Evolutionary conservation across 2,888 invertebrate species (phyloP).

Genomic region (Augochlorella aurata): DNA sequence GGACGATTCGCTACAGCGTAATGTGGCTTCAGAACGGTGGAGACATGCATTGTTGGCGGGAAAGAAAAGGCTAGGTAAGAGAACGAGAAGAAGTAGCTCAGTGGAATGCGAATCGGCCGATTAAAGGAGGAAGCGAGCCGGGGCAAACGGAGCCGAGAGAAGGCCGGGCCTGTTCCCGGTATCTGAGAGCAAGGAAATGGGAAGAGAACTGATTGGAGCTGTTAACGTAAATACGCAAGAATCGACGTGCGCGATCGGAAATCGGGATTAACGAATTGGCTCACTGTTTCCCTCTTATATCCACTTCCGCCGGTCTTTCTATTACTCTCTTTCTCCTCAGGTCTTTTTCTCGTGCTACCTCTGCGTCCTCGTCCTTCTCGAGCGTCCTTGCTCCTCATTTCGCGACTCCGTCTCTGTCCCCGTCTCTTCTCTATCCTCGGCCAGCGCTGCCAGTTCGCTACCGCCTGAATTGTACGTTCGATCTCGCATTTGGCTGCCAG

Average conservation of each 20-base stretch:
- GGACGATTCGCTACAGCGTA: not conserved
- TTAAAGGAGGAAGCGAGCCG: slow-evolving; percentile 39
- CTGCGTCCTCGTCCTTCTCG: slow-evolving; percentile 6
- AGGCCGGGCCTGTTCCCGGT: slow-evolving; percentile 35
- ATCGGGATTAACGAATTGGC: slow-evolving; percentile 76
- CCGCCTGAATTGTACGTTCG: slow-evolving; percentile 64
- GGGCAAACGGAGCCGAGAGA: slow-evolving; percentile 24
- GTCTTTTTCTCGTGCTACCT: not conserved
- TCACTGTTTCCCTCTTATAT: slow-evolving; percentile 66
- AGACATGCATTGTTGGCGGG: not conserved
- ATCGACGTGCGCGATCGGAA: slow-evolving; percentile 72
- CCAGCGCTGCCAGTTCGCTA: slow-evolving; percentile 44
- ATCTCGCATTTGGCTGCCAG: slow-evolving; percentile 65
- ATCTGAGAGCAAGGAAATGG: slow-evolving; percentile 70
- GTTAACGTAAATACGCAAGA: slow-evolving; percentile 75
- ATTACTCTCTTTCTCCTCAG: slow-evolving; percentile 11
- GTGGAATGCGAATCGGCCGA: slow-evolving; percentile 37
- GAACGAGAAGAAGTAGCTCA: slow-evolving; percentile 6
- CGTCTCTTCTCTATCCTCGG: slow-evolving; percentile 15
- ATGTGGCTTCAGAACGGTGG: not conserved
- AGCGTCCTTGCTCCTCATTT: slow-evolving; percentile 34
- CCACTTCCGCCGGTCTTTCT: slow-evolving; percentile 36
- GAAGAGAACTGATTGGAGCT: slow-evolving; percentile 75
- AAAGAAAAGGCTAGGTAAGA: not conserved
- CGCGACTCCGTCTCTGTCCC: slow-evolving; percentile 9